Conservation (phyloP, 2,888 invertebrate genomes). For the Noctua fimbriata region DNA sequence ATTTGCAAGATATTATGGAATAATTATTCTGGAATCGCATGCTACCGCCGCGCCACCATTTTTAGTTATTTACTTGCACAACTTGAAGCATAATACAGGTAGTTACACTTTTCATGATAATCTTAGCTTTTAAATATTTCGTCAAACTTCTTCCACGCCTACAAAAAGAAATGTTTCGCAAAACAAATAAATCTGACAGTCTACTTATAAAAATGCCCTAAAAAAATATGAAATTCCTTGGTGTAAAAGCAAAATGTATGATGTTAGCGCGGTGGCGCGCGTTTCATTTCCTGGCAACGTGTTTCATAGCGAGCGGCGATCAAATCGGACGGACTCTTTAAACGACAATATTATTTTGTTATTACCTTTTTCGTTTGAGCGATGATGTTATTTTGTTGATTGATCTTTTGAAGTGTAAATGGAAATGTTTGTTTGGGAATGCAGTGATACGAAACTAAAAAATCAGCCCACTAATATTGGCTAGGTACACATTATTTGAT, state of each 20-base stretch:
- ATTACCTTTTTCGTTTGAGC: conserved; percentile 47
- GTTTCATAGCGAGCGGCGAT: conserved; percentile 55
- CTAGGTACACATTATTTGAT: not conserved
- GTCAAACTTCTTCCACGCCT: not conserved
- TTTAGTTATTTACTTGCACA: not conserved
- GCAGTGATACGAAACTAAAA: not conserved
- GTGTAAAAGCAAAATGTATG: conserved; percentile 40
- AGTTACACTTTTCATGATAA: not conserved
- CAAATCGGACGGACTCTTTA: conserved; percentile 52
- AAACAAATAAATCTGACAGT: conserved; percentile 13
- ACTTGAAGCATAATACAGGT: not conserved
- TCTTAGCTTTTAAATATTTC: not conserved
- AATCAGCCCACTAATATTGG: not conserved
- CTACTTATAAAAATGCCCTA: conserved; percentile 18
- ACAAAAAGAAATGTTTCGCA: not conserved
- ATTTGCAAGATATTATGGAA: not conserved
- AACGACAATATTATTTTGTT: conserved; percentile 53
- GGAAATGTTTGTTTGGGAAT: not conserved
- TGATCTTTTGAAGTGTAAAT: conserved; percentile 13
- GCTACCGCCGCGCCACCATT: not conserved
- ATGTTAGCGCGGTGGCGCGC: conserved; percentile 49
- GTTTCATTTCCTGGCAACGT: conserved; percentile 71
- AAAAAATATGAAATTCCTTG: conserved; percentile 47
- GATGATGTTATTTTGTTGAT: conserved; percentile 33
- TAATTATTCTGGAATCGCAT: not conserved